These are phyloP conservation scores for Eubasilissa splendida DNA, from an alignment of 2,888 invertebrate genomes.

Conservation along the genomic window DNA sequence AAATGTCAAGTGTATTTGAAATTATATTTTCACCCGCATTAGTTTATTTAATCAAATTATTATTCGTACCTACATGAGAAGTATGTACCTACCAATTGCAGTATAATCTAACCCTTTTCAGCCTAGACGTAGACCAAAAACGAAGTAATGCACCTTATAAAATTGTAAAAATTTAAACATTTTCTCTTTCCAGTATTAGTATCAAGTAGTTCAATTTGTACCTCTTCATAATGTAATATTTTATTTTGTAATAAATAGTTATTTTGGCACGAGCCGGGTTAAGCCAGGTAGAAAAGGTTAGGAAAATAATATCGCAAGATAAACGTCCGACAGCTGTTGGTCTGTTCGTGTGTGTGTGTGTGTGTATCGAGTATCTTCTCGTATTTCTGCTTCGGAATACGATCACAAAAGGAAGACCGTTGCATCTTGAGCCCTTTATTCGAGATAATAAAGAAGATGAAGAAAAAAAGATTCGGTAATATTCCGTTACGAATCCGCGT, in stretches of 20 bases:
- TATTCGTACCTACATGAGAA: too few relatives aligned
- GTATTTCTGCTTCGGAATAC: neutral
- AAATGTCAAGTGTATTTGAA: too few relatives aligned
- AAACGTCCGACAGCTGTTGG: conserved; percentile 4
- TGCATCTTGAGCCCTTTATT: conserved; percentile 21
- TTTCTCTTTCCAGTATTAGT: too few relatives aligned
- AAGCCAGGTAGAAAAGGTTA: conserved; percentile 2
- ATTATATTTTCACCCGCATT: too few relatives aligned
- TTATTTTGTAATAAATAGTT: neutral
- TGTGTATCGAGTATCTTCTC: neutral
- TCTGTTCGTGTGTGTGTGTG: neutral
- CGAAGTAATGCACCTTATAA: too few relatives aligned
- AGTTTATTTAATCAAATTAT: too few relatives aligned
- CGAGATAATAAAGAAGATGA: conserved; percentile 13
- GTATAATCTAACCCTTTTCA: too few relatives aligned
- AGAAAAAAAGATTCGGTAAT: conserved; percentile 9
- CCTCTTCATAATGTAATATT: too few relatives aligned
- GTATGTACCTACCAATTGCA: too few relatives aligned
- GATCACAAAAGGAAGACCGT: conserved; percentile 36
- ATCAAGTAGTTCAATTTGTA: too few relatives aligned
- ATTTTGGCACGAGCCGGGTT: conserved; percentile 18
- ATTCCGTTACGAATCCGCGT: conserved; percentile 1
- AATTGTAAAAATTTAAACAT: too few relatives aligned
- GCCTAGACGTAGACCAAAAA: too few relatives aligned
- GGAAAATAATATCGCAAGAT: conserved; percentile 7